These are phyloP conservation scores for Scophthalmus maximus DNA, from an alignment of 2,113 vertebrate genomes.

Conservation along the genomic window DNA sequence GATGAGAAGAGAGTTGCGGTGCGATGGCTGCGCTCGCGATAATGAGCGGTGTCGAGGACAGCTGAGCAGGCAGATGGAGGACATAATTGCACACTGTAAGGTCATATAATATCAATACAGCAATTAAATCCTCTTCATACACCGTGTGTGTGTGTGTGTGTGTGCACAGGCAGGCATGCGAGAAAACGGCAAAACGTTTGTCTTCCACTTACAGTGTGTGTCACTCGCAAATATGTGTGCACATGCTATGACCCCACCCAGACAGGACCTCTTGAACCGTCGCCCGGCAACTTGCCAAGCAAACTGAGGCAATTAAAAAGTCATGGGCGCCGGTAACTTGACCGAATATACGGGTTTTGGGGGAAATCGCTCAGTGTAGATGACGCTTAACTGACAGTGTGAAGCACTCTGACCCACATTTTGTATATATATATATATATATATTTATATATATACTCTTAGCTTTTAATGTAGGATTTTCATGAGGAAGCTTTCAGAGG, in stretches of 20 bases:
- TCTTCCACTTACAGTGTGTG: background rate
- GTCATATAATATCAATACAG: slow-evolving; percentile 40
- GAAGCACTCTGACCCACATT: slow-evolving; percentile 61
- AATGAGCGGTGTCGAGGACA: slow-evolving; percentile 25
- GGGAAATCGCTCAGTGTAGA: slow-evolving; percentile 43
- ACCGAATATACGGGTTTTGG: slow-evolving; percentile 38
- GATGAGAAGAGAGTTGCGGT: background rate
- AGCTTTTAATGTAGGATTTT: slow-evolving; percentile 57
- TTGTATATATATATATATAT: too few relatives aligned
- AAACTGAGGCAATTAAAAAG: slow-evolving; percentile 60
- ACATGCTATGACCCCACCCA: slow-evolving; percentile 16
- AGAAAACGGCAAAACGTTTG: slow-evolving; percentile 10
- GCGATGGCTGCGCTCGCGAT: background rate
- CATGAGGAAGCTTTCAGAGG: slow-evolving; percentile 55
- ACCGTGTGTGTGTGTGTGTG: background rate
- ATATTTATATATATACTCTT: slow-evolving; percentile 17
- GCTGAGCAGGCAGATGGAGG: slow-evolving; percentile 35
- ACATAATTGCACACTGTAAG: slow-evolving; percentile 34
- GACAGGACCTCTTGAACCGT: slow-evolving; percentile 41
- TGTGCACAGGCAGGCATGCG: background rate
- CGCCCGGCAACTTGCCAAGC: slow-evolving; percentile 65
- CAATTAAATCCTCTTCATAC: slow-evolving; percentile 19
- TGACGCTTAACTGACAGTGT: slow-evolving; percentile 49
- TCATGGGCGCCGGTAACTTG: slow-evolving; percentile 13
- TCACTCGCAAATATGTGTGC: slow-evolving; percentile 26